Evolutionary conservation across 92 coral and sea anemone species (phyloP).

Genomic region (Parazoanthus atlanticus): DNA sequence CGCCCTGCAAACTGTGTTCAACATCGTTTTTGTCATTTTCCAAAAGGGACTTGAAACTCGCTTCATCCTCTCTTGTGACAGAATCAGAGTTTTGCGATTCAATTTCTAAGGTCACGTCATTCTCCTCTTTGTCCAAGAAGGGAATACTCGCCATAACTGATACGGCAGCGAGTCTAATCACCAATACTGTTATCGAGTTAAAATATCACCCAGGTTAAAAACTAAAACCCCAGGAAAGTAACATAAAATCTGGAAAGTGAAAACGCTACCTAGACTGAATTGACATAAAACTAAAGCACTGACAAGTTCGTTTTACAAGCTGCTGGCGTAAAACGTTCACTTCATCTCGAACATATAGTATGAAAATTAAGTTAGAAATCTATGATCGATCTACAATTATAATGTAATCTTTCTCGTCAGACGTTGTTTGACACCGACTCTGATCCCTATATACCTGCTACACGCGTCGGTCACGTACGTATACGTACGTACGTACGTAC

Average conservation of each 20-base stretch:
- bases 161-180: not conserved
- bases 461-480: too few relatives aligned
- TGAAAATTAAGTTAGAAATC: not conserved
- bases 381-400: constrained; percentile 16
- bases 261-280: not conserved
- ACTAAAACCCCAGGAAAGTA: not conserved
- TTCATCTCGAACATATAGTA: not conserved
- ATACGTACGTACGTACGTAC: too few relatives aligned
- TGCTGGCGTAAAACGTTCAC: not conserved
- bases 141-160: constrained; percentile 1
- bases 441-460: too few relatives aligned
- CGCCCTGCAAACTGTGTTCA: not conserved
- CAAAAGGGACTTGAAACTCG: not conserved
- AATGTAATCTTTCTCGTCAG: not conserved
- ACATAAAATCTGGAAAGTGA: not conserved
- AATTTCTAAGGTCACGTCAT: not conserved
- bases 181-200: too few relatives aligned
- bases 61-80: not conserved
- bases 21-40: not conserved
- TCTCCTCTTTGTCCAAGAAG: not conserved
- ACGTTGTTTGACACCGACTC: too few relatives aligned
- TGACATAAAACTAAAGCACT: not conserved
- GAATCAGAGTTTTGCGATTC: not conserved
- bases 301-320: not conserved
- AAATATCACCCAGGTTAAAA: not conserved